Evolutionary conservation across 2,797 vertebrate species (phyloP).

Genomic region (Xenopus petersii): DNA sequence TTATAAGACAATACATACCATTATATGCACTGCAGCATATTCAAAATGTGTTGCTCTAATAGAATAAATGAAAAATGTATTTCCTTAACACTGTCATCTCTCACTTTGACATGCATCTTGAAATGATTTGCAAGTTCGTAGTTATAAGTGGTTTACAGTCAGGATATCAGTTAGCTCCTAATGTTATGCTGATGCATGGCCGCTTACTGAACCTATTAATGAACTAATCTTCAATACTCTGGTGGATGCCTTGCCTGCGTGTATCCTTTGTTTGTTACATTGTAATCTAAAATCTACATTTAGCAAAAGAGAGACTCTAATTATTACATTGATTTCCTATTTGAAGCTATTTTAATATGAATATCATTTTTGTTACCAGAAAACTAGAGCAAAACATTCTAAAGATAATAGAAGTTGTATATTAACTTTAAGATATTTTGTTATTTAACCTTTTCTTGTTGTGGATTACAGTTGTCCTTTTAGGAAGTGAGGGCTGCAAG

Average conservation of each 20-base stretch:
- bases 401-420: too few relatives aligned
- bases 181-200: slow-evolving; percentile 61
- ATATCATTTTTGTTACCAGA: slow-evolving; percentile 5
- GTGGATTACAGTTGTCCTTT: too few relatives aligned
- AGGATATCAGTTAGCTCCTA: slow-evolving; percentile 60
- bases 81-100: slow-evolving; percentile 57
- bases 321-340: slow-evolving; percentile 15
- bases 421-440: too few relatives aligned
- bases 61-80: slow-evolving; percentile 62
- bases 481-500: too few relatives aligned
- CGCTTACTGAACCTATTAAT: slow-evolving; percentile 60
- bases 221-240: slow-evolving; percentile 60
- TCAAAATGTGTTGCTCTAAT: slow-evolving; percentile 53
- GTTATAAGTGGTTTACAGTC: slow-evolving; percentile 57
- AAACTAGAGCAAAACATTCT: background rate
- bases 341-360: slow-evolving; percentile 5
- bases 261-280: slow-evolving; percentile 38
- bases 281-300: slow-evolving; percentile 55
- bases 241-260: slow-evolving; percentile 44
- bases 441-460: too few relatives aligned
- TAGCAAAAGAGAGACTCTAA: slow-evolving; percentile 15
- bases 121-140: slow-evolving; percentile 59
- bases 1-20: slow-evolving; percentile 40
- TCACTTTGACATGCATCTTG: slow-evolving; percentile 53
- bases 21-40: slow-evolving; percentile 41